A percentile compares a stretch with the other conserved stretches of the same genome.
Evolutionary conservation across 64 coral and sea anemone species (phyloP).

Genomic region (Anthopleura sola): DNA sequence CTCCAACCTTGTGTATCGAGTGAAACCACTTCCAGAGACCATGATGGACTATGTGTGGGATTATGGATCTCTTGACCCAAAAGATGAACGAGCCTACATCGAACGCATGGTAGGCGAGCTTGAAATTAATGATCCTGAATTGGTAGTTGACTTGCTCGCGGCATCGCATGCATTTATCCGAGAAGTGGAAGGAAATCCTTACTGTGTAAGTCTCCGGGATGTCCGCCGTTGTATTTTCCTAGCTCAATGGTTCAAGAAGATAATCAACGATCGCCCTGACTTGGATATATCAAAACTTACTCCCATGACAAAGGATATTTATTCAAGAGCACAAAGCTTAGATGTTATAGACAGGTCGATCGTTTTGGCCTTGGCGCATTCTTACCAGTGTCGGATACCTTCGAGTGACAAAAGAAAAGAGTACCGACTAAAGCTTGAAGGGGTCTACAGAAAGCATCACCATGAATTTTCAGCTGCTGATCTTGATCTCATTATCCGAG

Average conservation of each 20-base stretch:
- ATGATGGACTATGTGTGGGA: slow-evolving; percentile 99
- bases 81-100: slow-evolving; percentile 84
- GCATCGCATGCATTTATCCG: slow-evolving; percentile 71
- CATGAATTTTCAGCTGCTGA: not conserved
- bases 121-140: not conserved
- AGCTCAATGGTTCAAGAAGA: slow-evolving; percentile 63
- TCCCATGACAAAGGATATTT: not conserved
- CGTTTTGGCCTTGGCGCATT: slow-evolving; percentile 73
- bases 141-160: slow-evolving; percentile 60
- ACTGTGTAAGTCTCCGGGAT: slow-evolving; percentile 93
- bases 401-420: not conserved
- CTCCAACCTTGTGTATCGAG: slow-evolving; percentile 86
- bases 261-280: not conserved
- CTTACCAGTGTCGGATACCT: slow-evolving; percentile 64
- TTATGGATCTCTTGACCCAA: slow-evolving; percentile 69
- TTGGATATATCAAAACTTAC: not conserved
- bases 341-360: slow-evolving; percentile 21
- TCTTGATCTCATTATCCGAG: slow-evolving; percentile 32
- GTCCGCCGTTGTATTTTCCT: slow-evolving; percentile 76
- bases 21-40: slow-evolving; percentile 90
- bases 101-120: slow-evolving; percentile 74
- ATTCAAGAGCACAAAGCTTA: not conserved
- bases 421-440: not conserved
- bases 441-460: not conserved
- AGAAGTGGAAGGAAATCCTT: slow-evolving; percentile 53